Evolutionary conservation across 2,888 invertebrate genomes (phyloP), one percentile per base, ranked within the genome.

Genomic region (Metacarcinus magister): DNA sequence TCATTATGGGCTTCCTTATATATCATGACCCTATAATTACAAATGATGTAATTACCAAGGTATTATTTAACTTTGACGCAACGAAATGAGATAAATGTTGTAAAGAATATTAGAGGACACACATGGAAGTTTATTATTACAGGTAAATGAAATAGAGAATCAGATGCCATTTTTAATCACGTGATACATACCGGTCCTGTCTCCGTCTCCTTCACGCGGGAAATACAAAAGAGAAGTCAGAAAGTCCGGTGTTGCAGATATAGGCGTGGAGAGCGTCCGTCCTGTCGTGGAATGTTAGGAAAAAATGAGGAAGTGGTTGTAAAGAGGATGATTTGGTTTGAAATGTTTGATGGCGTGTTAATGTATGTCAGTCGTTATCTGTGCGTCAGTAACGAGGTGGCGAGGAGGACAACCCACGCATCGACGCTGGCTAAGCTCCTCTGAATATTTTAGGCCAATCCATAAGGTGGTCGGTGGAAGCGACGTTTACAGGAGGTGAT

Each of bases 351-450:
- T 67, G 67, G 67, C 67, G 19, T n/a, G 67, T 67, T n/a, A 67
- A n/a, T 67, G 67, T 67, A 23, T 67, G 67, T 67, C 54, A 54
- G 54, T 54, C 54, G 2, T 54, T 54, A n/a, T 67, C 4, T 67
- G 67, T 16, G 67, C n/a, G 67, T 67, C 67, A n/a, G 67, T 67
- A 67, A 67, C 67, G 67, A 67, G n/a, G 67, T 67, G 67, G 67
- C 4, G 67, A 23, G 67, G n/a, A n/a, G n/a, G n/a, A n/a, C n/a
- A n/a, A n/a, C 54, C 16, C n/a, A 16, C 19, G 19, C 19, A 19
- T 67, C 67, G 19, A 67, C n/a, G 67, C 23, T 16, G 2, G 67
- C 2, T 1, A 67, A 67, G 67, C 5, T 67, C 67, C 2, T 19
- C 16, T 67, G 67, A 67, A 67, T 67, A 67, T 67, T 67, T 67